phyloP scores from a whole-genome alignment of 2,113 vertebrate genomes.

The Equus quagga region DNA sequence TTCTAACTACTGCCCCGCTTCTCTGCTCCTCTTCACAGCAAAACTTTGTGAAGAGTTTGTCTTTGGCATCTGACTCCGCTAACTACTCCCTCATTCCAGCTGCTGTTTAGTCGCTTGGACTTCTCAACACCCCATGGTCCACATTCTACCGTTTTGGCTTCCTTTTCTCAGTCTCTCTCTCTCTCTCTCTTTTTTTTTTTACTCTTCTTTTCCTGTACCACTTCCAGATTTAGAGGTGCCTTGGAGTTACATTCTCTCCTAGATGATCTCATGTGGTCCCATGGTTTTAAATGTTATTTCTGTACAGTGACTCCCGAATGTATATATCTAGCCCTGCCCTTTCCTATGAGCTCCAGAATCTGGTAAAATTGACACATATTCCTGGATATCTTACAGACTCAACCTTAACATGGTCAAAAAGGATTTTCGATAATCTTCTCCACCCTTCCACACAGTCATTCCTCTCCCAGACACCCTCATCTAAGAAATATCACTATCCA shows the following conservation, averaged over 20 bases:
- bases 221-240: background rate
- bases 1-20: background rate
- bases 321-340: background rate
- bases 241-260: background rate
- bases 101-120: background rate
- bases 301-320: background rate
- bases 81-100: background rate
- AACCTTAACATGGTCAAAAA: background rate
- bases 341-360: background rate
- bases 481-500: background rate
- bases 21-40: background rate
- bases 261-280: background rate
- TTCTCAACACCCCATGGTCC: background rate
- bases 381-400: background rate
- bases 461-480: background rate
- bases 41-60: background rate
- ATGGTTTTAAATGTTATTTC: background rate
- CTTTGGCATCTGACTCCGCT: background rate
- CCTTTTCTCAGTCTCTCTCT: background rate
- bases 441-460: background rate
- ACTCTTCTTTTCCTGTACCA: background rate
- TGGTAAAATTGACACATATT: background rate
- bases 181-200: background rate
- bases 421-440: background rate
- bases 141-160: background rate